These are phyloP conservation scores for Drosophila austrosaltans DNA, from an alignment of 2,888 invertebrate species.

Conservation along the genomic window DNA sequence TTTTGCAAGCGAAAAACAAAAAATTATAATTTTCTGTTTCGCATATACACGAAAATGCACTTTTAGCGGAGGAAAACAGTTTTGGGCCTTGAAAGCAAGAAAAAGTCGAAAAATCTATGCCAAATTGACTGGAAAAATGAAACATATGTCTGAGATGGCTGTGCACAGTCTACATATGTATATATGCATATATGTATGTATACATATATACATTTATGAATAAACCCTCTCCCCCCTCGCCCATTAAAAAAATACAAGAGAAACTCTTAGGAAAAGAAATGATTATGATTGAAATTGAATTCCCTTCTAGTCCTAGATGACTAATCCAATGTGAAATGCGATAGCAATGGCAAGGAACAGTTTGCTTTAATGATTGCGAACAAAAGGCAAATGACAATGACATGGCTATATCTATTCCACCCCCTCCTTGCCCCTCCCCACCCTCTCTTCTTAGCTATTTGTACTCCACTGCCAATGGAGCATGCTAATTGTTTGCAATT, in stretches of 20 bases:
- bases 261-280: neutral
- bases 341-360: conserved; percentile 4
- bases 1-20: neutral
- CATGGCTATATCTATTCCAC: conserved; percentile 6
- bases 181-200: neutral
- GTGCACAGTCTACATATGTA: neutral
- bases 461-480: conserved; percentile 6
- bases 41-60: neutral
- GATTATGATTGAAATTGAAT: conserved; percentile 9
- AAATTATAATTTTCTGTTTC: neutral
- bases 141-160: neutral
- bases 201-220: neutral
- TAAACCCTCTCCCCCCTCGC: neutral
- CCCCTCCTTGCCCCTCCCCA: neutral
- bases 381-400: conserved; percentile 36
- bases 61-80: neutral
- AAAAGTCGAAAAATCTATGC: neutral
- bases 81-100: neutral
- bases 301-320: conserved; percentile 3
- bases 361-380: conserved; percentile 37
- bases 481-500: conserved; percentile 77
- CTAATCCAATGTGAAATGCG: conserved; percentile 19
- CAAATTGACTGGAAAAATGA: conserved; percentile 7
- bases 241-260: neutral
- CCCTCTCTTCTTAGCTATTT: neutral